Percentiles rank a stretch among this genome's conserved stretches.
Conservation (phyloP, 2,797 vertebrate species). For the Balearica regulorum region DNA sequence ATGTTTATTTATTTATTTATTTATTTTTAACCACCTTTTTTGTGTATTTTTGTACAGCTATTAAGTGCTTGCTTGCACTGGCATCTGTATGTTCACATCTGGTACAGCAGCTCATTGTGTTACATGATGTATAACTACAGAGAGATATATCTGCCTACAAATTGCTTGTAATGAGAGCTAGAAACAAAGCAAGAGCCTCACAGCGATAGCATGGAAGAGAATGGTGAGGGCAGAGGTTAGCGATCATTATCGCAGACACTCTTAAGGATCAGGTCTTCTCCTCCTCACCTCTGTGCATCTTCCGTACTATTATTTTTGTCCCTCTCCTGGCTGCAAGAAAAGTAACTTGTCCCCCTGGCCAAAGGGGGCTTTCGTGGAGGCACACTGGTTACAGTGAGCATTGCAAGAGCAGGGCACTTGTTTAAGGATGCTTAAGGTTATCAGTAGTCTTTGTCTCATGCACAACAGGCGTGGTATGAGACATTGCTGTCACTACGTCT, state of each 20-base stretch:
- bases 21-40: not conserved
- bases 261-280: not conserved
- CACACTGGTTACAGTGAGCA: not conserved
- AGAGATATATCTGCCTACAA: not conserved
- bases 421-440: not conserved
- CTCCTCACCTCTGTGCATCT: not conserved
- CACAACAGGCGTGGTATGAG: not conserved
- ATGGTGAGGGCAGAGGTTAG: not conserved
- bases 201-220: rapidly evolving
- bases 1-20: not conserved
- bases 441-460: not conserved
- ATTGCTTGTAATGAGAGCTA: not conserved
- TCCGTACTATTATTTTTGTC: not conserved
- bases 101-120: not conserved
- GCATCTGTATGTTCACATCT: not conserved
- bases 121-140: not conserved
- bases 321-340: not conserved
- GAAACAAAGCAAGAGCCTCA: not conserved
- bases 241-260: not conserved
- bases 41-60: not conserved
- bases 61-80: not conserved
- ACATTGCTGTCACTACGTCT: not conserved
- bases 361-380: not conserved
- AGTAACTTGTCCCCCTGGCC: not conserved
- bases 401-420: not conserved